Conservation (phyloP, 2,888 invertebrate genomes). For the Platypus cylindrus region DNA sequence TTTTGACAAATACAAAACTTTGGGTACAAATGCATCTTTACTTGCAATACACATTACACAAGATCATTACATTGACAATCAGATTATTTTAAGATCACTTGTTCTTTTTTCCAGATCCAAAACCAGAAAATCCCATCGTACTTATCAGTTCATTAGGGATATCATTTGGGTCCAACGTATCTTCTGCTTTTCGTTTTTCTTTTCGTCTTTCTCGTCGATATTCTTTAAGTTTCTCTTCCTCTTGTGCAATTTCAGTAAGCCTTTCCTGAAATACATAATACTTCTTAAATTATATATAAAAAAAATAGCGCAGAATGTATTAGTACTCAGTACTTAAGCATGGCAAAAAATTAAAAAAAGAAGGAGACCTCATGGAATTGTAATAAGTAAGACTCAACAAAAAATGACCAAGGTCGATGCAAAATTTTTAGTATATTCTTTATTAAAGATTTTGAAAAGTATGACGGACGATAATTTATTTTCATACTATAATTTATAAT, state of each 20-base stretch:
- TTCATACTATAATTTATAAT: neutral
- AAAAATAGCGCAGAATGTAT: no score
- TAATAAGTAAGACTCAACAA: neutral
- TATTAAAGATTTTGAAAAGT: no score
- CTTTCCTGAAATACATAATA: conserved; percentile 48
- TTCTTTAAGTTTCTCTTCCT: conserved; percentile 88
- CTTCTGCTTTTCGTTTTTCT: conserved; percentile 76
- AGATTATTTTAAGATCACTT: conserved; percentile 7
- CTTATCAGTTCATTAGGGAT: conserved; percentile 63
- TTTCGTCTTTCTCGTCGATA: conserved; percentile 77
- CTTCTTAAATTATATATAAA: no score
- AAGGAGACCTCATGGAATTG: neutral
- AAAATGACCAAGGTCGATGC: no score
- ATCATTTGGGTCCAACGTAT: conserved; percentile 45
- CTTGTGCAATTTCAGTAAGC: conserved; percentile 86
- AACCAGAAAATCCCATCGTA: conserved; percentile 93
- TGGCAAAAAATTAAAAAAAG: conserved; percentile 1
- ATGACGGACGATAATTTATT: no score
- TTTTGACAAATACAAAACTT: no score
- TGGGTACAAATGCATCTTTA: no score
- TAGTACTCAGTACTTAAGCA: no score
- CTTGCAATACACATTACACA: no score
- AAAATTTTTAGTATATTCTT: no score
- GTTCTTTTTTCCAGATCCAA: conserved; percentile 65
- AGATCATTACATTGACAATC: no score